These are phyloP conservation scores for Eptesicus fuscus DNA, from an alignment of 2,113 vertebrate species.

Conservation along the genomic window DNA sequence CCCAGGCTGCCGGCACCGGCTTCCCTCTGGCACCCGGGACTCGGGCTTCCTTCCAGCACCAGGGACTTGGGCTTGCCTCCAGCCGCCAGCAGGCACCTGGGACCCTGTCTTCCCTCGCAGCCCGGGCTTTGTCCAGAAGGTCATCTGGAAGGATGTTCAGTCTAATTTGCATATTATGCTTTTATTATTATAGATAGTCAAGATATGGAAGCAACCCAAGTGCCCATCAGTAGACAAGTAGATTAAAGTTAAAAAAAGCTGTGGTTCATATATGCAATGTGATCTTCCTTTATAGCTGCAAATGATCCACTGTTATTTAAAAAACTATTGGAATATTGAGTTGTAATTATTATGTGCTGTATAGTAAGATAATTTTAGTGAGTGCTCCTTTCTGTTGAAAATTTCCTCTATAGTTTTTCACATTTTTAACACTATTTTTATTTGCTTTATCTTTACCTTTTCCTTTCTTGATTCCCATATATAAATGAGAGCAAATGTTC, in stretches of 20 bases:
- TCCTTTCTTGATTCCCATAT: neutral
- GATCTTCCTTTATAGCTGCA: neutral
- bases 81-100: no score
- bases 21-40: no score
- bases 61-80: no score
- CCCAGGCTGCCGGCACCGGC: no score
- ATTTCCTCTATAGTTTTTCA: neutral
- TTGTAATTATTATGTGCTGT: neutral
- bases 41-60: no score
- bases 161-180: no score
- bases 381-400: neutral
- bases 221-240: neutral
- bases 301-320: neutral
- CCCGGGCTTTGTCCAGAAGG: no score
- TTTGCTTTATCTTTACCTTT: neutral
- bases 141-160: no score
- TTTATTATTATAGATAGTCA: neutral
- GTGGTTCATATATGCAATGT: neutral
- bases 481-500: neutral
- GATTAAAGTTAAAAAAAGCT: neutral
- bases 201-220: neutral
- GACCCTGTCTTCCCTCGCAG: no score
- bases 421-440: neutral
- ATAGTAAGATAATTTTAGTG: neutral
- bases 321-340: neutral